Conservation (phyloP, 2,888 invertebrate genomes). For the Thera obeliscata region DNA sequence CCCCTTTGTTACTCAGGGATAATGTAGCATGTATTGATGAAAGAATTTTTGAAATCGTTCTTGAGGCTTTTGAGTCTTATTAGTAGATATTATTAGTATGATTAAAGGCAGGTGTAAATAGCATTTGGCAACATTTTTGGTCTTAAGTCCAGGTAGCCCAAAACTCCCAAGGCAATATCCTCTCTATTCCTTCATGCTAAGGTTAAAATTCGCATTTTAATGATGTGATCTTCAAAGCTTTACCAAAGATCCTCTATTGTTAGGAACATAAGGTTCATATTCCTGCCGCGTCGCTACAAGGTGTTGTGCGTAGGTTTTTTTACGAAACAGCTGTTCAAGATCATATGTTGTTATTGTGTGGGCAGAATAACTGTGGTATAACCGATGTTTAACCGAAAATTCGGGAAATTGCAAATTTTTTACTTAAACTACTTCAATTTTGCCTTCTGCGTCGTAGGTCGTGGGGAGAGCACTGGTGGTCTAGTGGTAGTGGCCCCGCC, state of each 20-base stretch:
- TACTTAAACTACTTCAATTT: no score
- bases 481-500: no score
- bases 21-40: no score
- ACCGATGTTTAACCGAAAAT: slow-evolving; percentile 26
- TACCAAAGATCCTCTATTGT: background rate
- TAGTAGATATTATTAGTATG: no score
- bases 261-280: background rate
- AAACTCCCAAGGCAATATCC: background rate
- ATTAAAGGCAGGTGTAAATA: slow-evolving; percentile 9
- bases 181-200: slow-evolving; percentile 1
- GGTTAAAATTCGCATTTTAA: background rate
- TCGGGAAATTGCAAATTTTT: background rate
- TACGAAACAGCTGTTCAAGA: slow-evolving; percentile 22
- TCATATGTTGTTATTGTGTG: slow-evolving; percentile 25
- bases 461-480: background rate
- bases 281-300: background rate
- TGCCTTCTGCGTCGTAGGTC: no score
- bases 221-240: background rate
- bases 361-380: slow-evolving; percentile 19
- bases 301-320: slow-evolving; percentile 20
- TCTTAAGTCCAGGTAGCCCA: slow-evolving; percentile 2
- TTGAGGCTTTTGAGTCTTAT: no score
- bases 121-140: slow-evolving; percentile 12
- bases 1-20: no score
- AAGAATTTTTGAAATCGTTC: no score